A percentile compares a stretch with the other conserved stretches of the same genome.
These are phyloP conservation scores for Lucilia cuprina DNA, from an alignment of 1,140 invertebrate genomes.

Conservation along the genomic window DNA sequence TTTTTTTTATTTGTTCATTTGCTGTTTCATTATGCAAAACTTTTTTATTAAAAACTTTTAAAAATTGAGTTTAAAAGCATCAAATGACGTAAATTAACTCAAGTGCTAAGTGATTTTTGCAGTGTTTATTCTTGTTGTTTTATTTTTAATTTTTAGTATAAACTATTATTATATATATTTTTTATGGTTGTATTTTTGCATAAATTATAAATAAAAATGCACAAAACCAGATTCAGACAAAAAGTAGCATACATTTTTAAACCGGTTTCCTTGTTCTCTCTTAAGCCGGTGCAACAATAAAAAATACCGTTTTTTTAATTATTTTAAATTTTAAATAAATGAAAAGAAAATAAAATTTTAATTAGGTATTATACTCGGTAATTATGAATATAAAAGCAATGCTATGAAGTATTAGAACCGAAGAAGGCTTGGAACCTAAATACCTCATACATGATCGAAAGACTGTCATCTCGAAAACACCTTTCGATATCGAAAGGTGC, in stretches of 20 bases:
- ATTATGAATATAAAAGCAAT: too few species aligned
- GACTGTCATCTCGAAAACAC: too few species aligned
- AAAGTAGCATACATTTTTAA: not conserved
- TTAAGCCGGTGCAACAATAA: too few species aligned
- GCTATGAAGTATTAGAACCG: too few species aligned
- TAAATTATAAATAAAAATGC: not conserved
- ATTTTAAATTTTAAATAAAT: too few species aligned
- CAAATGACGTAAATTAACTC: slow-evolving; percentile 34
- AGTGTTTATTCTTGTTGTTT: not conserved
- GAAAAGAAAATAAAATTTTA: too few species aligned
- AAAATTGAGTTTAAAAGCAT: not conserved
- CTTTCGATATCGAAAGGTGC: too few species aligned
- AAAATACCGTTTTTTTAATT: too few species aligned
- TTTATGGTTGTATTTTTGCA: not conserved
- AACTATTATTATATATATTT: not conserved
- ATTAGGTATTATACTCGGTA: too few species aligned
- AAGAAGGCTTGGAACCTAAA: too few species aligned
- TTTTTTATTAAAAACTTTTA: not conserved
- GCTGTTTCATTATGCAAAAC: not conserved
- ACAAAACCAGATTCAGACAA: not conserved
- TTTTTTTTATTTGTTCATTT: not conserved
- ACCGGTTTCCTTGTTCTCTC: not conserved
- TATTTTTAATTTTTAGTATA: not conserved
- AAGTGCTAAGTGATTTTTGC: slow-evolving; percentile 22
- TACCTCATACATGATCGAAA: too few species aligned